Evolutionary conservation across 1,140 invertebrate species (phyloP), one percentile per base, ranked within the genome.

Genomic region (Achroia grisella): DNA sequence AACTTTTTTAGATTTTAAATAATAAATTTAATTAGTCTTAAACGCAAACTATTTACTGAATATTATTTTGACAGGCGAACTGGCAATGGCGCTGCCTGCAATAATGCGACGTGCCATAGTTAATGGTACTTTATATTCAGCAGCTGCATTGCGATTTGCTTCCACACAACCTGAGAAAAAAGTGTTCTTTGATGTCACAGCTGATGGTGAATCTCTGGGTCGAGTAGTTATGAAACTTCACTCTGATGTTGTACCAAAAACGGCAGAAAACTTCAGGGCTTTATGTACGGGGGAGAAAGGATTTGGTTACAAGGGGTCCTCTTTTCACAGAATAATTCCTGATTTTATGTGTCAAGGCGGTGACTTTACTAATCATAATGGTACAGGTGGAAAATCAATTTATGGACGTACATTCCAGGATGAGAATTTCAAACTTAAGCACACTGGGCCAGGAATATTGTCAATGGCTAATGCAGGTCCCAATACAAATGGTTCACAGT

Each of bases 271-370:
- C 62, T 95, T 95, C 86, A 87, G 93, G 49, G 91, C 91, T 10
- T 85, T 95, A 1, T 95, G 94, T 77, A 95, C 93, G 15, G 92
- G 92, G 4, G 93, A 95, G 61, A 93, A 90, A 63, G 94, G 93
- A 6, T 94, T 93, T 71, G 93, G 93, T 2, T 95, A 92, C 78
- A 94, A 94, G 69, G 89, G 89, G 9, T 92, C 89, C 44, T 88
- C 85, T n/a, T 95, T 95, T 80, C 94, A 95, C 68, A 89, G 94
- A 65, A 90, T 97, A 45, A 95, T 97, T 61, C 95, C 95, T 12
- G 91, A 94, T 56, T 96, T 96, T 78, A 95, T 95, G 93, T 92
- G 91, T 56, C 94, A 95, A 78, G 89, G 92, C 50, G 92, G 92
- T 14, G 93, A 95, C 59, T 94, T 94, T 69, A 94, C 93, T 15